These are phyloP conservation scores for Copsychus sechellarum DNA, from an alignment of 2,113 vertebrate genomes.

Conservation along the genomic window DNA sequence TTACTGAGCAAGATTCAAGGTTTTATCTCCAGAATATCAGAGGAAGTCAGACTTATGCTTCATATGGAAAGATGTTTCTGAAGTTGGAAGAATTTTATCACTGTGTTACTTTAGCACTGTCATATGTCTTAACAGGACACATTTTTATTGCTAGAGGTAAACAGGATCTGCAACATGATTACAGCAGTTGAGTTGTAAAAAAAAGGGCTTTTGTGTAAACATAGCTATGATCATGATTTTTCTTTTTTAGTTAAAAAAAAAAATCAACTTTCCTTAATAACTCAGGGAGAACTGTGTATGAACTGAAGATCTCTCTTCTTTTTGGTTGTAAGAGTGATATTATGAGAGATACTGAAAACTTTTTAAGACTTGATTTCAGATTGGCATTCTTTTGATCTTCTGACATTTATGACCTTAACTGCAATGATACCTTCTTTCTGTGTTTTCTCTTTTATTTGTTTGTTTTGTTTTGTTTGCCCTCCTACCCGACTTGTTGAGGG, in stretches of 20 bases:
- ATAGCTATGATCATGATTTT: not conserved
- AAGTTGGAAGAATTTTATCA: not conserved
- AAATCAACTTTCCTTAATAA: not conserved
- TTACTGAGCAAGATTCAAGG: conserved; percentile 54
- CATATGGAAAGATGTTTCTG: not conserved
- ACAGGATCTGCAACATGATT: not conserved
- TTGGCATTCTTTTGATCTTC: not conserved
- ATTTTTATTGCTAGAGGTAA: not conserved
- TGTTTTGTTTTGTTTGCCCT: not conserved
- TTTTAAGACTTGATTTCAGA: not conserved
- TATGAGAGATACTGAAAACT: not conserved
- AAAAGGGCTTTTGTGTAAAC: not conserved
- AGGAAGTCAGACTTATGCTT: not conserved
- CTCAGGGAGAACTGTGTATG: accelerated
- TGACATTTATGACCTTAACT: not conserved
- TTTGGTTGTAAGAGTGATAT: not conserved
- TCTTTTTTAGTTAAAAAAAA: not conserved
- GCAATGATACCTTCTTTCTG: not conserved
- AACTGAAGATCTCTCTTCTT: not conserved
- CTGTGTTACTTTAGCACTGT: not conserved
- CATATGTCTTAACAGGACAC: not conserved
- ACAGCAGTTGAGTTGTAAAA: not conserved
- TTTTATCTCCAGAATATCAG: conserved; percentile 67
- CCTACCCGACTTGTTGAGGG: not conserved
- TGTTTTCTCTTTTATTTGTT: not conserved